Evolutionary conservation across 2,888 invertebrate species (phyloP).

Genomic region (Rhodophaea formosa): DNA sequence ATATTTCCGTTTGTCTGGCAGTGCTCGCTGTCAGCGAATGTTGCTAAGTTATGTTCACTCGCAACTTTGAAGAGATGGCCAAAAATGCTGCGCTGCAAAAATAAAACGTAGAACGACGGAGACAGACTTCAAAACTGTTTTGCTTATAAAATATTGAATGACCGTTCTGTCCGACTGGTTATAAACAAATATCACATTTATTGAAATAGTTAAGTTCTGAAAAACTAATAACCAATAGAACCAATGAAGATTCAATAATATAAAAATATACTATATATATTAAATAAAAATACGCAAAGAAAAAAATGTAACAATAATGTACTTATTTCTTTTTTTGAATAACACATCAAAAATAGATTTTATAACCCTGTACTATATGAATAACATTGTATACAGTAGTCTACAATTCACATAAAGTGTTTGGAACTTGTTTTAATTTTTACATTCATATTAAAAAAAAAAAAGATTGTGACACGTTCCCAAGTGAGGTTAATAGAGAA

Average conservation of each 20-base stretch:
- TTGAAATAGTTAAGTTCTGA: background rate
- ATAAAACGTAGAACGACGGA: background rate
- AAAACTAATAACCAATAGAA: background rate
- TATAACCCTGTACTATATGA: background rate
- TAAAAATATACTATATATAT: background rate
- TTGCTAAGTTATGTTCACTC: constrained; percentile 13
- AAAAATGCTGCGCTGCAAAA: constrained; percentile 6
- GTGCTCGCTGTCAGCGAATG: constrained; percentile 1
- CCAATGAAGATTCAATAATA: background rate
- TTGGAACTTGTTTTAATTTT: background rate
- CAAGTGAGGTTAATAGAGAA: background rate
- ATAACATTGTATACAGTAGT: background rate
- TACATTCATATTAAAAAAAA: constrained; percentile 5
- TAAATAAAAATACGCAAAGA: background rate
- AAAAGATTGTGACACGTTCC: background rate
- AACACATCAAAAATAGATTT: too few species aligned
- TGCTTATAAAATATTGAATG: constrained; percentile 10
- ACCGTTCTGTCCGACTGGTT: background rate
- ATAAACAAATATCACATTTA: background rate
- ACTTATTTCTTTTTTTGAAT: too few species aligned
- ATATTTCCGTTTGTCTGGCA: constrained; percentile 15
- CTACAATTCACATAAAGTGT: background rate
- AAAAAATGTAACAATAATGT: background rate
- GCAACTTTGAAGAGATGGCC: constrained; percentile 11
- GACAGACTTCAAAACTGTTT: background rate